Evolutionary conservation across 1,140 invertebrate species (phyloP), one percentile per base, ranked within the genome.

Genomic region (Lepeophtheirus salmonis): DNA sequence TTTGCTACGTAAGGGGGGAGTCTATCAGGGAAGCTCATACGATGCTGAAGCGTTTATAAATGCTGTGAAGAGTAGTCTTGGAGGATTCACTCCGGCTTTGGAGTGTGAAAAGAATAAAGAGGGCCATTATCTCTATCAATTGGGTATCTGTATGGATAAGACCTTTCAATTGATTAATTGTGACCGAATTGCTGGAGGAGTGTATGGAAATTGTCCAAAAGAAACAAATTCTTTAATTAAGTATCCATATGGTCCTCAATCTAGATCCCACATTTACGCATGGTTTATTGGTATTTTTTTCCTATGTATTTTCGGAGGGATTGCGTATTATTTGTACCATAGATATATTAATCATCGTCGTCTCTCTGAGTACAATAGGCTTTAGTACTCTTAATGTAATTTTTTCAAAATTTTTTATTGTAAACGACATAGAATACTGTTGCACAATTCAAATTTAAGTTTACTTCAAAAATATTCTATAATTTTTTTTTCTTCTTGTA

Each of bases 141-240:
- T 57, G 17, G 26, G 26, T 6, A 25, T 57, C 26, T 57, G 55
- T 25, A 16, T 57, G 16, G 26, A 48, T 3, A 57, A 57, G 26
- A 25, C 13, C 10, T 25, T 57, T 18, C 13, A 57, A n/a, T 21
- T 57, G 13, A 57, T 30, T 13, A 25, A 21, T 57, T 57, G 55
- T 41, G 55, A 57, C 17, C n/a, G 12, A 14, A 21, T 41, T 30
- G n/a, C 20, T 14, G 55, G 55, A n/a, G 55, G 55, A 25, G 24
- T 57, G 4, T 52, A 18, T 52, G 50, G 50, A 12, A 52, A 22
- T 12, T 52, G 50, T 21, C 50, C 50, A 16, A 4, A 52, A n/a
- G n/a, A n/a, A 6, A 41, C 30, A 10, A 41, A 41, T 41, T 41
- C 30, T n/a, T n/a, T 41, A 6, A 41, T 41, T 41, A 6, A n/a